Evolutionary conservation across 92 coral and sea anemone species (phyloP), one percentile per base, ranked within the genome.

Genomic region (Palythoa caribaeorum): DNA sequence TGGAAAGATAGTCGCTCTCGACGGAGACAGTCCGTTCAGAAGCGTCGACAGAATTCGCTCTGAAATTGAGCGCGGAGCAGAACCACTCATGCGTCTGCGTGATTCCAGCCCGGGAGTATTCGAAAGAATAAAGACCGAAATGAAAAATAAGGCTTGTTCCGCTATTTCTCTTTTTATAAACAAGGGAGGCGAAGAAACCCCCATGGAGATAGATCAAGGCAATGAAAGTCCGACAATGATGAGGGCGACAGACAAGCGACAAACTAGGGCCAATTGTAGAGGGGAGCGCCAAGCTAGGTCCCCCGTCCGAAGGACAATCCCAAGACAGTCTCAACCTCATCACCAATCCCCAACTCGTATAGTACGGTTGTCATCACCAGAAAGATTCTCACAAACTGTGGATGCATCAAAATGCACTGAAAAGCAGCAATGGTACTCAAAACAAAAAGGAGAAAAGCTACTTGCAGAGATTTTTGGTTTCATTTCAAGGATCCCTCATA

Each of bases 391-490:
- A 28, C 59, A 28, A 19, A 9, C 8, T 21, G 80, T 71, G 4
- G 54, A 53, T 11, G 88, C 88, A 10, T 71, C 88, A 38, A 73
- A 57, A 15, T 72, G 88, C 57, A 72, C 80, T 3, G 55, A 84
- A 11, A 84, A 84, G 44, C 17, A 50, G 9, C 88, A 84, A 36
- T 84, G 88, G 88, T 84, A 84, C 80, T 71, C 80, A 12, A 72
- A 52, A 36, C 9, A 5, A 15, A n/a, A 37, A 17, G 78, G 88
- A 37, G 79, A 84, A 71, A 54, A 84, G 37, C 57, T n/a, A 4
- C 71, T 84, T 40, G 76, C 37, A 84, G 52, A 20, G 44, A 40
- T 72, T 19, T 72, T 37, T 84, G 10, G 14, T 15, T 54, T 63
- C 15, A 59, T 84, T 74, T 71, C 78, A 72, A 59, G 21, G 6